A percentile compares a stretch with the other conserved stretches of the same genome.
phyloP scores from a whole-genome alignment of 2,888 invertebrate genomes.

The Hydriomena furcata region DNA sequence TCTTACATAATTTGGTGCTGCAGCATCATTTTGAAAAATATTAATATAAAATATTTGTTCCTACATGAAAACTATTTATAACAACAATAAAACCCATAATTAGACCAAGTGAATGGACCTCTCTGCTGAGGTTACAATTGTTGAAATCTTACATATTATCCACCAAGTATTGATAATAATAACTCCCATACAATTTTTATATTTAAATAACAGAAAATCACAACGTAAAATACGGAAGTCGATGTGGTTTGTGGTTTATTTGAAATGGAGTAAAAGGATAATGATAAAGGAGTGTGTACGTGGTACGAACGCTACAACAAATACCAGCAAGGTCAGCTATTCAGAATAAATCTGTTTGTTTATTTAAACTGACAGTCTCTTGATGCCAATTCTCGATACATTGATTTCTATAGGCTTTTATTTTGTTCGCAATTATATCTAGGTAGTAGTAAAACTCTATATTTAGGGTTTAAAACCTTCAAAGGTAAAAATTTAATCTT shows the following conservation, averaged over 20 bases:
- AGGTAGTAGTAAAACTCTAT: too few species aligned
- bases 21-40: too few species aligned
- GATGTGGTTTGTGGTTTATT: slow-evolving; percentile 65
- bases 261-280: slow-evolving; percentile 44
- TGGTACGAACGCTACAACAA: slow-evolving; percentile 40
- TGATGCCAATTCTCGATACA: slow-evolving; percentile 9
- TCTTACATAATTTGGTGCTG: too few species aligned
- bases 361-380: slow-evolving; percentile 5
- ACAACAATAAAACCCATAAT: slow-evolving; percentile 31
- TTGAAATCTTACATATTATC: background rate
- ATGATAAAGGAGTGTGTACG: slow-evolving; percentile 36
- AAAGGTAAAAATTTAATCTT: too few species aligned
- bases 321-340: slow-evolving; percentile 41
- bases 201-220: slow-evolving; percentile 53
- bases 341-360: slow-evolving; percentile 30
- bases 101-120: slow-evolving; percentile 28
- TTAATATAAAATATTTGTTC: background rate
- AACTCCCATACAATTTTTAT: slow-evolving; percentile 23
- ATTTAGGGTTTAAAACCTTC: too few species aligned
- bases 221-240: slow-evolving; percentile 63
- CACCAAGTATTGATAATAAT: slow-evolving; percentile 1
- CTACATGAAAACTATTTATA: slow-evolving; percentile 33
- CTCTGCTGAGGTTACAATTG: slow-evolving; percentile 24
- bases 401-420: slow-evolving; percentile 15
- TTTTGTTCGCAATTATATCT: slow-evolving; percentile 2